Percentiles rank a stretch among this genome's conserved stretches.
Evolutionary conservation across 35 echinoderm and acorn worm species (phyloP).

Genomic region (Strongylocentrotus purpuratus): DNA sequence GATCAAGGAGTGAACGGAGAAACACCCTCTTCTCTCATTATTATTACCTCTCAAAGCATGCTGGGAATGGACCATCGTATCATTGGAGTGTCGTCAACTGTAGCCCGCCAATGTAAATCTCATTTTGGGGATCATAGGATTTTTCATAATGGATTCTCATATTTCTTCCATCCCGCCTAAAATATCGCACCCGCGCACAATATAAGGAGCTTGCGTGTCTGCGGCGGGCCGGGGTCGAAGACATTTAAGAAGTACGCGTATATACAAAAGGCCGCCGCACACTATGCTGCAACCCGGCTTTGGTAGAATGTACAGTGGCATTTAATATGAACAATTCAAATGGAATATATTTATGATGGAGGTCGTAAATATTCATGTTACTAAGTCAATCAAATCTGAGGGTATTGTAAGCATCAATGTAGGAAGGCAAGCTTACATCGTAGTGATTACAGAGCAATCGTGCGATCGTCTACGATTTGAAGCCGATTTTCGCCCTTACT

Average conservation of each 20-base stretch:
- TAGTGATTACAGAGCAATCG: too few relatives aligned
- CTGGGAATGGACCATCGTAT: neutral
- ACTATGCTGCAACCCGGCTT: too few relatives aligned
- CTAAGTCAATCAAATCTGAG: too few relatives aligned
- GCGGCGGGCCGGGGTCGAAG: neutral
- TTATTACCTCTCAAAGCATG: neutral
- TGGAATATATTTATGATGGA: too few relatives aligned
- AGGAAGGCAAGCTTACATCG: too few relatives aligned
- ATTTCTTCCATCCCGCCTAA: neutral
- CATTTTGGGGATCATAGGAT: neutral
- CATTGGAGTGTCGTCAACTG: neutral
- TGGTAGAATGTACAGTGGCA: too few relatives aligned
- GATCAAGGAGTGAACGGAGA: neutral
- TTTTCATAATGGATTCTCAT: slow-evolving; percentile 13
- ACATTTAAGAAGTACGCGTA: neutral
- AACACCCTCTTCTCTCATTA: neutral
- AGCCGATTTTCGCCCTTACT: too few relatives aligned
- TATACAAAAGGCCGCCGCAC: neutral
- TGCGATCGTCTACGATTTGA: too few relatives aligned
- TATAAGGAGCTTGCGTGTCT: neutral
- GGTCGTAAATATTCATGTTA: too few relatives aligned
- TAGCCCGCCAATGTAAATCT: neutral
- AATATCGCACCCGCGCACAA: neutral
- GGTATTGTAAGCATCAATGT: too few relatives aligned
- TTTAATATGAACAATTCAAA: too few relatives aligned